Conservation (phyloP, 2,113 vertebrate genomes). For the Sinocyclocheilus maitianheensis region DNA sequence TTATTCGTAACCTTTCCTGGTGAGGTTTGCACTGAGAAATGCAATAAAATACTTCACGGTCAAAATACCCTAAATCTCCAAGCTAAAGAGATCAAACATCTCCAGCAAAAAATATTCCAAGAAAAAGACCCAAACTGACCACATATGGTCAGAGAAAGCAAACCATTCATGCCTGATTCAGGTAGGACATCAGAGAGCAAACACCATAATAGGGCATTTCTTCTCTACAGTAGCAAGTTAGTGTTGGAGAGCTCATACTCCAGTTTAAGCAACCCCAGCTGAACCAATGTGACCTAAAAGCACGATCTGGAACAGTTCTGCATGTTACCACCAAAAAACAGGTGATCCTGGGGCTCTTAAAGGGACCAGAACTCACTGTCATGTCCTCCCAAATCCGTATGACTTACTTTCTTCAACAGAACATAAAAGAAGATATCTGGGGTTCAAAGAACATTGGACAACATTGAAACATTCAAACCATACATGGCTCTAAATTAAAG, state of each 20-base stretch:
- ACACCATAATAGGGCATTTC: background rate
- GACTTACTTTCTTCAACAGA: background rate
- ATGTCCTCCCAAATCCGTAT: background rate
- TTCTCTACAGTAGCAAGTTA: slow-evolving; percentile 4
- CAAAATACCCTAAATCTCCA: slow-evolving; percentile 17
- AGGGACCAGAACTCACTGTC: background rate
- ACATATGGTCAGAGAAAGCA: slow-evolving; percentile 11
- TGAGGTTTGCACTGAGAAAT: background rate
- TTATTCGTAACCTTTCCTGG: background rate
- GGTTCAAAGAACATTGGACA: too few species aligned
- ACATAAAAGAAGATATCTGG: background rate
- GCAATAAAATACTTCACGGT: background rate
- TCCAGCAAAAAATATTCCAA: background rate
- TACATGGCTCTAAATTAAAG: background rate
- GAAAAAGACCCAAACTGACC: background rate
- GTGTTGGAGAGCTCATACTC: background rate
- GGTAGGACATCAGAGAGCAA: background rate
- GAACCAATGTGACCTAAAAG: background rate
- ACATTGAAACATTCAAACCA: background rate
- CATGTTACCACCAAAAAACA: background rate
- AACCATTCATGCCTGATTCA: background rate
- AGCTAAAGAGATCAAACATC: slow-evolving; percentile 10
- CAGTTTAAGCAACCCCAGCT: background rate
- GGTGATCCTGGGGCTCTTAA: background rate
- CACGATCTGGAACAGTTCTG: background rate